These are phyloP conservation scores for Corvus cornix DNA, from an alignment of 2,113 vertebrate species.

Conservation along the genomic window DNA sequence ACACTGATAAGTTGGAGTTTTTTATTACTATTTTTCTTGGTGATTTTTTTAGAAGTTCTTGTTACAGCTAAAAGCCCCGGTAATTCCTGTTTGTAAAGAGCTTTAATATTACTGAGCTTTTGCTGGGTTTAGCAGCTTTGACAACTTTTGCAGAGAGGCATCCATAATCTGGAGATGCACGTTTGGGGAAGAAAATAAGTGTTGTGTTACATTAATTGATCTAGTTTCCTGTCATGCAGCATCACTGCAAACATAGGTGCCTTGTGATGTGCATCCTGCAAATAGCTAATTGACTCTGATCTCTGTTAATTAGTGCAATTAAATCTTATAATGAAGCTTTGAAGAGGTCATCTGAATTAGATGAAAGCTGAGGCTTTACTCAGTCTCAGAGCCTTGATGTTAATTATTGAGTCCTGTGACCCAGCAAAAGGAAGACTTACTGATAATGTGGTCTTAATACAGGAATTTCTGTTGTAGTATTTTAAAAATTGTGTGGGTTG, in stretches of 20 bases:
- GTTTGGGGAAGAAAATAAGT: not conserved
- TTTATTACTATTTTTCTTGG: not conserved
- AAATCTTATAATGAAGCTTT: conserved; percentile 86
- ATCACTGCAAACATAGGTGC: conserved; percentile 78
- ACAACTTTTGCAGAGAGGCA: not conserved
- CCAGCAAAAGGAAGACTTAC: conserved; percentile 71
- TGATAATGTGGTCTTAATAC: conserved; percentile 23
- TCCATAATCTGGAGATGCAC: not conserved
- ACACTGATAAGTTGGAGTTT: not conserved
- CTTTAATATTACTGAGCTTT: not conserved
- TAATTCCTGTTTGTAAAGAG: not conserved
- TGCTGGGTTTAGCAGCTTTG: not conserved
- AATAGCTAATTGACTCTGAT: conserved; percentile 83
- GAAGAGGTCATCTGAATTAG: conserved; percentile 82
- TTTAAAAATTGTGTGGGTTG: not conserved
- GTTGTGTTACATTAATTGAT: conserved; percentile 41
- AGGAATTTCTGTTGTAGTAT: not conserved
- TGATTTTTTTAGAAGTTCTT: not conserved
- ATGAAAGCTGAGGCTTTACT: conserved; percentile 85
- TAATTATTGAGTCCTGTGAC: conserved; percentile 81
- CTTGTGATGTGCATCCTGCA: conserved; percentile 79
- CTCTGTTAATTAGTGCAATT: conserved; percentile 82
- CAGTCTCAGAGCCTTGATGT: conserved; percentile 77
- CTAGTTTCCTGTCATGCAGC: conserved; percentile 74
- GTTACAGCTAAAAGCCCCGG: fast-evolving